A percentile compares a stretch with the other conserved stretches of the same genome.
phyloP scores from a whole-genome alignment of 2,797 vertebrate species.

The Chrosomus eos region DNA sequence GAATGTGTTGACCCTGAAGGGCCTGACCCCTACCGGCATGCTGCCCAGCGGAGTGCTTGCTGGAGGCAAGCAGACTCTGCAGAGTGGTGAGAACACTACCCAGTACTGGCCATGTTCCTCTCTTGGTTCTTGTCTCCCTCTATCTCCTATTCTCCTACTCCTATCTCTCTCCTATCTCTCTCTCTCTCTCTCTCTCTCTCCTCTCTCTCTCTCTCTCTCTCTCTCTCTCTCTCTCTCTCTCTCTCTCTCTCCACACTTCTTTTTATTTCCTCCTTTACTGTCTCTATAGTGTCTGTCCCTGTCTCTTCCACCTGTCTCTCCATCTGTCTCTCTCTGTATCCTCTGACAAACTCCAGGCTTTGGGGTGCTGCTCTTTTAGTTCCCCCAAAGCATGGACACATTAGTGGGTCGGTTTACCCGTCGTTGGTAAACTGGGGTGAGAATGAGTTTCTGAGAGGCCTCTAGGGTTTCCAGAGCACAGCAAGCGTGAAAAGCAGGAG shows the following conservation, averaged over 20 bases:
- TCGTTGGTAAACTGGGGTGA: slow-evolving; percentile 58
- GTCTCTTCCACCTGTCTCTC: slow-evolving; percentile 54
- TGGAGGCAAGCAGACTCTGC: slow-evolving; percentile 84
- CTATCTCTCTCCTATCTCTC: slow-evolving; percentile 26
- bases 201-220: slow-evolving; percentile 16
- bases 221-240: slow-evolving; percentile 32
- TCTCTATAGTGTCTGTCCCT: slow-evolving; percentile 44
- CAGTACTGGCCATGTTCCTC: slow-evolving; percentile 25
- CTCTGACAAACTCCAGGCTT: slow-evolving; percentile 60
- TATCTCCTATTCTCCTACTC: slow-evolving; percentile 41
- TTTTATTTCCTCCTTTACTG: slow-evolving; percentile 20
- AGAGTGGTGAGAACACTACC: slow-evolving; percentile 78
- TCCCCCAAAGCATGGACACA: slow-evolving; percentile 61
- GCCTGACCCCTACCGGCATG: slow-evolving; percentile 86
- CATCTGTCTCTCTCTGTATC: slow-evolving; percentile 57
- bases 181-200: slow-evolving; percentile 29
- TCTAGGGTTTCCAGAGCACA: slow-evolving; percentile 12
- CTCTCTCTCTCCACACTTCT: slow-evolving; percentile 2
- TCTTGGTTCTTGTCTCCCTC: slow-evolving; percentile 40
- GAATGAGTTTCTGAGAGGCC: slow-evolving; percentile 46
- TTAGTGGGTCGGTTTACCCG: slow-evolving; percentile 55
- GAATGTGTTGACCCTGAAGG: slow-evolving; percentile 86
- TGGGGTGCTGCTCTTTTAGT: slow-evolving; percentile 57
- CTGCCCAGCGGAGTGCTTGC: slow-evolving; percentile 84
- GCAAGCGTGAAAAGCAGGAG: slow-evolving; percentile 6